Evolutionary conservation across 2,113 vertebrate species (phyloP).

Genomic region (Tachuris rubrigastra): DNA sequence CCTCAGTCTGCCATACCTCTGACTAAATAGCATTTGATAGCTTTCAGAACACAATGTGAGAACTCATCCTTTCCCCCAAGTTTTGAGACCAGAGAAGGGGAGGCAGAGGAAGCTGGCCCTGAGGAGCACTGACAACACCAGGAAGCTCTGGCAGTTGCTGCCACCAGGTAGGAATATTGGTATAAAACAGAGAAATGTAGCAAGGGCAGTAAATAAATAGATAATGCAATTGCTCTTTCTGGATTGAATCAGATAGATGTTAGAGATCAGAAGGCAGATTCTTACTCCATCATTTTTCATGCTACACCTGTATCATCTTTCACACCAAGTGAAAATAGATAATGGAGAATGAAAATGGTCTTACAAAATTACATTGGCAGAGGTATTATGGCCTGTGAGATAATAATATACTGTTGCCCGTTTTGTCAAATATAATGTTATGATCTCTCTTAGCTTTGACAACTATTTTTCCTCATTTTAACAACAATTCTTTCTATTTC

Average conservation of each 20-base stretch:
- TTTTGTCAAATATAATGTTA: background rate
- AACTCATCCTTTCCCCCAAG: background rate
- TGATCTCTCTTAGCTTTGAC: background rate
- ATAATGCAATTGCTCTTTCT: background rate
- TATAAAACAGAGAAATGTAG: background rate
- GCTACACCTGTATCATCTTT: background rate
- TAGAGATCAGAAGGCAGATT: background rate
- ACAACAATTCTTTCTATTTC: background rate
- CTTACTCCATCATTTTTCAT: background rate
- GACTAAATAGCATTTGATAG: background rate
- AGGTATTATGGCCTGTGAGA: background rate
- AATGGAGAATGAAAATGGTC: background rate
- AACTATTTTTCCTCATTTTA: background rate
- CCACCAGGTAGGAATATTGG: background rate
- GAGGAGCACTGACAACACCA: accelerated
- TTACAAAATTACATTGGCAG: background rate
- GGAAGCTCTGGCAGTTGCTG: background rate
- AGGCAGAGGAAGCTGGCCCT: background rate
- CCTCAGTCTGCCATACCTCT: background rate
- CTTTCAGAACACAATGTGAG: background rate
- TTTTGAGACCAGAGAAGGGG: background rate
- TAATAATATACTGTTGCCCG: background rate
- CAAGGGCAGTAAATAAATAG: background rate
- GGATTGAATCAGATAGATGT: background rate
- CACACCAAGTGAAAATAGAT: background rate